phyloP scores from a whole-genome alignment of 1,140 invertebrate species.

The Sitodiplosis mosellana region DNA sequence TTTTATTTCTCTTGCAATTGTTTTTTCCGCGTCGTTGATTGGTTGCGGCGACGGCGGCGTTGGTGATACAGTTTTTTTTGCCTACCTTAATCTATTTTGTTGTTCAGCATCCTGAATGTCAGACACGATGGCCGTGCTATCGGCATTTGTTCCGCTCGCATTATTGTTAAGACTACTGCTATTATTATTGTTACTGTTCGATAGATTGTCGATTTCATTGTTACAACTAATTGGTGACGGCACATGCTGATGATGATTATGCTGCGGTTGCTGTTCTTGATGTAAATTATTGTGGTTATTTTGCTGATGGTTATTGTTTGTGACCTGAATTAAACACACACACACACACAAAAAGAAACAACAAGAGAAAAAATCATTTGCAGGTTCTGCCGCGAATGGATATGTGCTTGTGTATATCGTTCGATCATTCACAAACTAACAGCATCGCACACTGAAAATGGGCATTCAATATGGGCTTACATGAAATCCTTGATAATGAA shows the following conservation, averaged over 20 bases:
- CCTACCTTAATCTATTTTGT: slow-evolving; percentile 20
- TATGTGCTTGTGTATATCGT: too few relatives aligned
- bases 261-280: slow-evolving; percentile 12
- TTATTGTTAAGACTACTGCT: slow-evolving; percentile 7
- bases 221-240: slow-evolving; percentile 26
- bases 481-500: slow-evolving; percentile 1
- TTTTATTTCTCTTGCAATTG: too few relatives aligned
- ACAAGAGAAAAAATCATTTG: too few relatives aligned
- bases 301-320: slow-evolving; percentile 15
- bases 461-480: too few relatives aligned
- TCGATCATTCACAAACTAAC: too few relatives aligned
- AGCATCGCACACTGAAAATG: too few relatives aligned
- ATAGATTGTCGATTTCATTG: slow-evolving; percentile 26
- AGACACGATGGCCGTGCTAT: slow-evolving; percentile 13
- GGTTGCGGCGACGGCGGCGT: too few relatives aligned
- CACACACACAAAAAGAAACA: too few relatives aligned
- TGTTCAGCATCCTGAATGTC: slow-evolving; percentile 17
- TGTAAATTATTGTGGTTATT: not conserved
- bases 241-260: slow-evolving; percentile 4
- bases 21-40: too few relatives aligned
- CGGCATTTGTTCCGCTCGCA: slow-evolving; percentile 7
- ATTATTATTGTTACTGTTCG: slow-evolving; percentile 8
- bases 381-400: too few relatives aligned
- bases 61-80: slow-evolving; percentile 10
- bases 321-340: too few relatives aligned